These are phyloP conservation scores for Phoenicopterus ruber DNA, from an alignment of 2,113 vertebrate species.

Conservation along the genomic window DNA sequence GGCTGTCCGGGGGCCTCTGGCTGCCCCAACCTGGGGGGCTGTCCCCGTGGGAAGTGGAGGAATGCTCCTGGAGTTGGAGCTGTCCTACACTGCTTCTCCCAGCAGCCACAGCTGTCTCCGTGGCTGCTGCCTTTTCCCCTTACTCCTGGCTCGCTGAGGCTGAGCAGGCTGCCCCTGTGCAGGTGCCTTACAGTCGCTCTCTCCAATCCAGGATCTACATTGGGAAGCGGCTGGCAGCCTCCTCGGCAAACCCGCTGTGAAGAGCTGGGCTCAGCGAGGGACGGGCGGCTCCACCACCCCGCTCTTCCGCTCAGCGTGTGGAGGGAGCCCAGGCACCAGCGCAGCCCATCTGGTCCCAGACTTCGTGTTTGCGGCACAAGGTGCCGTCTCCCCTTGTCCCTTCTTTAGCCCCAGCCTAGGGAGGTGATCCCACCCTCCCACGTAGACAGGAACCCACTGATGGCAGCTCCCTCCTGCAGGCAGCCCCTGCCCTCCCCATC, in stretches of 20 bases:
- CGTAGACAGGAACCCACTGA: background rate
- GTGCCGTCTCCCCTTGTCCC: accelerated
- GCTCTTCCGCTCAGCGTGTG: accelerated
- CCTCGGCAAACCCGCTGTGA: constrained; percentile 40
- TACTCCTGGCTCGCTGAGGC: background rate
- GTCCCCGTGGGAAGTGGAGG: background rate
- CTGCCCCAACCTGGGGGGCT: background rate
- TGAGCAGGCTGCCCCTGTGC: accelerated
- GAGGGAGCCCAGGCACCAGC: background rate
- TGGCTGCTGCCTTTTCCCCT: background rate
- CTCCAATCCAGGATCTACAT: constrained; percentile 56
- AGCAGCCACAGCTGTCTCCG: accelerated
- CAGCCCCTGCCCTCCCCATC: background rate
- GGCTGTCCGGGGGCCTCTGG: too few relatives aligned
- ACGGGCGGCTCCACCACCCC: accelerated
- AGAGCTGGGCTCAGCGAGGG: background rate
- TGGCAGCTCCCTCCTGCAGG: background rate
- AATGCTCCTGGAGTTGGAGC: background rate
- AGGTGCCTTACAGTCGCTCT: background rate
- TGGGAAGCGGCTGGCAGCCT: constrained; percentile 56
- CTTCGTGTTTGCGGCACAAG: background rate
- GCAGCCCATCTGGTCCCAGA: background rate
- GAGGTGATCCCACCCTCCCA: background rate
- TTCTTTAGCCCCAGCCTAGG: background rate
- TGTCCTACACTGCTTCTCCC: background rate